phyloP scores from a whole-genome alignment of 2,113 vertebrate species.

The Proterorhinus semilunaris region DNA sequence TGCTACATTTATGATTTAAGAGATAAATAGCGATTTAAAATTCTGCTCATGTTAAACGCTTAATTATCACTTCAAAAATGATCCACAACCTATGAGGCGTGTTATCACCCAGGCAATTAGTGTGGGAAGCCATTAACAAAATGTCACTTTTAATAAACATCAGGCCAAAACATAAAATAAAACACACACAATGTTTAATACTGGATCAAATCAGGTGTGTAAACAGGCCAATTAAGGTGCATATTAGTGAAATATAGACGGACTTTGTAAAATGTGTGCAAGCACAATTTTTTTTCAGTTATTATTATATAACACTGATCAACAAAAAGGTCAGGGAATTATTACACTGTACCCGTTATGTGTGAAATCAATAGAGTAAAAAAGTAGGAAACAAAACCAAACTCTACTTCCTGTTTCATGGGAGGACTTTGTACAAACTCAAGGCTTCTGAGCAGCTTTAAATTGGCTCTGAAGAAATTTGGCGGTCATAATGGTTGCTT shows the following conservation, averaged over 20 bases:
- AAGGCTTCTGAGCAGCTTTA: constrained; percentile 36
- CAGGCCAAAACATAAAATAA: neutral
- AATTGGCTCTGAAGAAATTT: constrained; percentile 39
- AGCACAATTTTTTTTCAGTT: neutral
- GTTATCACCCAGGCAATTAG: constrained; percentile 14
- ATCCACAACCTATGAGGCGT: neutral
- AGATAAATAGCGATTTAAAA: neutral
- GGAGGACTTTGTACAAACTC: constrained; percentile 6
- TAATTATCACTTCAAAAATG: neutral
- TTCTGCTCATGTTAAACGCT: neutral
- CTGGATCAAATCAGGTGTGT: constrained; percentile 7
- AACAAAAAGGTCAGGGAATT: neutral
- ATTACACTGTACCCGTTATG: neutral
- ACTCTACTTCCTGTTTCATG: neutral
- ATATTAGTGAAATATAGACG: constrained; percentile 10
- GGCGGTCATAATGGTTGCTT: constrained; percentile 41
- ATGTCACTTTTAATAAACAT: constrained; percentile 14
- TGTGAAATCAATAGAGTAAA: too few relatives aligned
- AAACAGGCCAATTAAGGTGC: constrained; percentile 25
- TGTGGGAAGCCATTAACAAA: constrained; percentile 6
- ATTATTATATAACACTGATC: neutral
- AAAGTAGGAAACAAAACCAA: too few relatives aligned
- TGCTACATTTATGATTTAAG: neutral
- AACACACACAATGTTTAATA: neutral
- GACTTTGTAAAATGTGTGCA: neutral